A percentile compares a stretch with the other conserved stretches of the same genome.
These are phyloP conservation scores for Dicerorhinus sumatrensis DNA, from an alignment of 2,113 vertebrate genomes.

Conservation along the genomic window DNA sequence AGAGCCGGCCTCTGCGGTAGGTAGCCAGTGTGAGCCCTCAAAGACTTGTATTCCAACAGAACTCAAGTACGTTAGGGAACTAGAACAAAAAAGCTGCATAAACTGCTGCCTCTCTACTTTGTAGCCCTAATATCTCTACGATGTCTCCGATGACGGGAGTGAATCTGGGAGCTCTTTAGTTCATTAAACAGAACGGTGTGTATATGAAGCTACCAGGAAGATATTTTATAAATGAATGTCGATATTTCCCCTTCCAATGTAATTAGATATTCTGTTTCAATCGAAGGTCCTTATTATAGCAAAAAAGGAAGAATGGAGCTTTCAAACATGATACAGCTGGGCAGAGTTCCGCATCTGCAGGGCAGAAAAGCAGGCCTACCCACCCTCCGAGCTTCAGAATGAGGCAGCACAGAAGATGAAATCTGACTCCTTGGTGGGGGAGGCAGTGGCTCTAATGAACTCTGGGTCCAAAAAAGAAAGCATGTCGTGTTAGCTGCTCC, in stretches of 20 bases:
- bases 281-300: constrained; percentile 11
- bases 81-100: neutral
- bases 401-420: neutral
- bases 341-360: neutral
- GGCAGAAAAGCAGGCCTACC: neutral
- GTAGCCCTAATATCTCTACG: fast-evolving
- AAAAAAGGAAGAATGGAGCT: constrained; percentile 45
- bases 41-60: neutral
- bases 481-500: no score
- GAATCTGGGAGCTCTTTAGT: neutral
- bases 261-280: constrained; percentile 62
- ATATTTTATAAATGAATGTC: neutral
- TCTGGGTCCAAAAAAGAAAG: neutral
- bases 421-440: neutral
- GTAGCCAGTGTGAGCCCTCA: neutral
- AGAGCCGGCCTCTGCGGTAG: neutral
- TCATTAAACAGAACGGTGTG: neutral
- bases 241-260: constrained; percentile 16
- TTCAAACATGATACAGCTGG: constrained; percentile 28
- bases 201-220: neutral
- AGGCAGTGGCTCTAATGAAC: neutral
- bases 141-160: neutral
- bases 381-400: neutral
- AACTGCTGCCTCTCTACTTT: neutral
- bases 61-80: neutral